phyloP scores from a whole-genome alignment of 2,113 vertebrate genomes.

The Lamprologus tigripictilis region DNA sequence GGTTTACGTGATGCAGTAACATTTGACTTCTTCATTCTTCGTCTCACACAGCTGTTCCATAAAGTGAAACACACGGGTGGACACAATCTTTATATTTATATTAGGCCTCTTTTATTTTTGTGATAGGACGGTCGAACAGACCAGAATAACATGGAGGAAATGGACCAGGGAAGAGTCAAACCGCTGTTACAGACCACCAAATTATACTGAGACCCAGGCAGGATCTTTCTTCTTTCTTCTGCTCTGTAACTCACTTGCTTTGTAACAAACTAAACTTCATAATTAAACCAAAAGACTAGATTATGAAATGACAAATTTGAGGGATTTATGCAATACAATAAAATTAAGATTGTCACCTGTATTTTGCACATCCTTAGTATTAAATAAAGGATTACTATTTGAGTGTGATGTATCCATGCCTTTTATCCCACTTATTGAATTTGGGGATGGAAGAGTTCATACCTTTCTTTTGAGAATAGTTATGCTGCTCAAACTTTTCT shows the following conservation, averaged over 20 bases:
- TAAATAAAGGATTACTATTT: not conserved
- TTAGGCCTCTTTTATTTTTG: not conserved
- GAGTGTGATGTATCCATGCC: not conserved
- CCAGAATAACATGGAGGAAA: not conserved
- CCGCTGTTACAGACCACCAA: not conserved
- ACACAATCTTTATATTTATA: not conserved
- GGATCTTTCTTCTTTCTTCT: not conserved
- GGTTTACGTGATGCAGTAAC: not conserved
- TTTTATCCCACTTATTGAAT: not conserved
- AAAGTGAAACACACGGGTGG: not conserved
- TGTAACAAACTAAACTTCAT: not conserved
- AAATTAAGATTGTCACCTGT: not conserved
- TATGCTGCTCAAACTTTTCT: fast-evolving
- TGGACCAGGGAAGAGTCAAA: not conserved
- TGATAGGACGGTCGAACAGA: not conserved
- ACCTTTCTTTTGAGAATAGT: not conserved
- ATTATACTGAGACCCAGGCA: not conserved
- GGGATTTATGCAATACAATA: not conserved
- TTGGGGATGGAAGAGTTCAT: not conserved
- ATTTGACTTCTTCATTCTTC: constrained; percentile 8
- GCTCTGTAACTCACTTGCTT: not conserved
- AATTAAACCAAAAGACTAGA: not conserved
- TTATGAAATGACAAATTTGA: not conserved
- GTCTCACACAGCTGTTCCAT: constrained; percentile 13
- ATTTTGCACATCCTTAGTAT: not conserved